Percentiles rank a stretch among this genome's conserved stretches.
These are phyloP conservation scores for Gouania willdenowi DNA, from an alignment of 2,797 vertebrate species.

Conservation along the genomic window DNA sequence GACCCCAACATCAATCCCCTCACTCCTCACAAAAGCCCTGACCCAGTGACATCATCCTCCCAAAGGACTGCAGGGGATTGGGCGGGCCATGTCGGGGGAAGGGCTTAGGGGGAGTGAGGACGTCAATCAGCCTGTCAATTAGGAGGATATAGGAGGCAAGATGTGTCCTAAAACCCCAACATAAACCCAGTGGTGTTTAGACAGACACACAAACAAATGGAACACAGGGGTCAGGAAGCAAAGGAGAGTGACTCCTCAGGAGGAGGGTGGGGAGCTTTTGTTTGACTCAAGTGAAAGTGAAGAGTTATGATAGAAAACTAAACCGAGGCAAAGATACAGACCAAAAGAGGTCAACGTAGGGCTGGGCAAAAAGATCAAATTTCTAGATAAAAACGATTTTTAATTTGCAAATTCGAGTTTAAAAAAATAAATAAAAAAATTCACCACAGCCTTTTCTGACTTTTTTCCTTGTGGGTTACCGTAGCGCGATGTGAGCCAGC, in stretches of 20 bases:
- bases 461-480: no score
- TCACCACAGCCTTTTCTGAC: no score
- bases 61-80: constrained; percentile 5
- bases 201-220: constrained; percentile 50
- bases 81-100: neutral
- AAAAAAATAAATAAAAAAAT: no score
- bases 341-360: neutral
- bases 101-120: neutral
- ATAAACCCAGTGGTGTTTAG: constrained; percentile 34
- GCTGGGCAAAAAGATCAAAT: no score
- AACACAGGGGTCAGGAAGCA: constrained; percentile 25
- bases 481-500: no score
- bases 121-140: constrained; percentile 48
- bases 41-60: constrained; percentile 48
- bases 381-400: no score
- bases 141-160: constrained; percentile 24
- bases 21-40: constrained; percentile 43
- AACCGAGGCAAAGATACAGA: constrained; percentile 1
- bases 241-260: neutral
- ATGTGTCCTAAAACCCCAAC: constrained; percentile 31
- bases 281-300: constrained; percentile 29
- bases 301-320: neutral
- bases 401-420: no score
- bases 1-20: constrained; percentile 31
- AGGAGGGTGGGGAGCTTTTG: constrained; percentile 11